A percentile compares a stretch with the other conserved stretches of the same genome.
Conservation (phyloP, 2,113 vertebrate species). For the Phodopus roborovskii region DNA sequence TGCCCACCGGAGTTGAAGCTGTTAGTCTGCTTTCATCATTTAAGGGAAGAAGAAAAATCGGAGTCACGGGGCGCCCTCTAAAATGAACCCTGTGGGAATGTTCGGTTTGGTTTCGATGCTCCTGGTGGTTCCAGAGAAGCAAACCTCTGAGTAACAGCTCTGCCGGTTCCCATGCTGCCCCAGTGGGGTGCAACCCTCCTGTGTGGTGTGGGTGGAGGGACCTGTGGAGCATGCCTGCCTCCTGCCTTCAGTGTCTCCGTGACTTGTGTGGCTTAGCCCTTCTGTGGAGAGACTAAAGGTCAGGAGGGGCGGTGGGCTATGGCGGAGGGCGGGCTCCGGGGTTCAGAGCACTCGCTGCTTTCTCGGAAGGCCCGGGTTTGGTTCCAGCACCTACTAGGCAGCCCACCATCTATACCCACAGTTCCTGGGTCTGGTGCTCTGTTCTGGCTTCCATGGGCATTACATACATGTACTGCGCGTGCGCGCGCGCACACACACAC, state of each 20-base stretch:
- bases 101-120: background rate
- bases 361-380: background rate
- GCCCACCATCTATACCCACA: background rate
- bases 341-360: background rate
- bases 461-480: too few relatives aligned
- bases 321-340: background rate
- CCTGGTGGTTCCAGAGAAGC: background rate
- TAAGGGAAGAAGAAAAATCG: background rate
- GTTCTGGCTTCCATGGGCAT: background rate
- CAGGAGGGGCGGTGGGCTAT: background rate
- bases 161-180: background rate
- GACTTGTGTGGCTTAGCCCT: background rate
- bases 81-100: background rate
- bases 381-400: background rate
- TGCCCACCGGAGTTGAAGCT: too few relatives aligned
- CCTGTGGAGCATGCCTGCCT: background rate
- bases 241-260: background rate
- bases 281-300: background rate
- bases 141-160: background rate
- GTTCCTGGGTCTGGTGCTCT: background rate
- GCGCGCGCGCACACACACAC: too few relatives aligned
- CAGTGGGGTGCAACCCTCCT: rapidly evolving
- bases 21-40: slow-evolving; percentile 1
- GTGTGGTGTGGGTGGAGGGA: background rate
- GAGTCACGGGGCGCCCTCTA: background rate